These are phyloP conservation scores for Pogonocichla stellata DNA, from an alignment of 2,113 vertebrate genomes.

Conservation along the genomic window DNA sequence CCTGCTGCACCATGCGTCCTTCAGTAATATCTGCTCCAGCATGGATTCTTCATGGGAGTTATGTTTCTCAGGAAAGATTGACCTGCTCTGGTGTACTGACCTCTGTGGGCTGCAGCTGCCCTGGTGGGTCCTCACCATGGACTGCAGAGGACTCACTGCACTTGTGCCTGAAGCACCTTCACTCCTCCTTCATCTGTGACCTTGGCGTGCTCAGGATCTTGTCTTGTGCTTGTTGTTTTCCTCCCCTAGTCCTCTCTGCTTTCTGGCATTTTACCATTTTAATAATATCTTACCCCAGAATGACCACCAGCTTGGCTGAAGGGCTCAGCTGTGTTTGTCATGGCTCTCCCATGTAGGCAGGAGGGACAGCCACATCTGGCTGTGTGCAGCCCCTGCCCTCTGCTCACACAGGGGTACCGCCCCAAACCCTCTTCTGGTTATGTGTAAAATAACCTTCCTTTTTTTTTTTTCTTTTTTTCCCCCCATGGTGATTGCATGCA, in stretches of 20 bases:
- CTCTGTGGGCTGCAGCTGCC: accelerated
- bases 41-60: not conserved
- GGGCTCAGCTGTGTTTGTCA: not conserved
- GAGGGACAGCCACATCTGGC: not conserved
- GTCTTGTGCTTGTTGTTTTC: not conserved
- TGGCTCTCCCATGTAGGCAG: not conserved
- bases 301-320: not conserved
- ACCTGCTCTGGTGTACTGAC: not conserved
- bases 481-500: not conserved
- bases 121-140: accelerated
- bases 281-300: not conserved
- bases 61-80: not conserved
- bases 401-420: not conserved
- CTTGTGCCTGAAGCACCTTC: not conserved
- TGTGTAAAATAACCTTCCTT: not conserved
- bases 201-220: not conserved
- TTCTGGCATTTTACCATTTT: not conserved
- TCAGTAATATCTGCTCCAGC: not conserved
- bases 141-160: not conserved
- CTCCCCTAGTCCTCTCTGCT: not conserved
- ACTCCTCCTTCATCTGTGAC: not conserved
- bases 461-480: not conserved
- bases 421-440: not conserved
- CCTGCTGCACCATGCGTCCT: accelerated
- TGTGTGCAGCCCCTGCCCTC: not conserved